phyloP scores from a whole-genome alignment of 2,888 invertebrate species.

The Protophormia terraenovae region DNA sequence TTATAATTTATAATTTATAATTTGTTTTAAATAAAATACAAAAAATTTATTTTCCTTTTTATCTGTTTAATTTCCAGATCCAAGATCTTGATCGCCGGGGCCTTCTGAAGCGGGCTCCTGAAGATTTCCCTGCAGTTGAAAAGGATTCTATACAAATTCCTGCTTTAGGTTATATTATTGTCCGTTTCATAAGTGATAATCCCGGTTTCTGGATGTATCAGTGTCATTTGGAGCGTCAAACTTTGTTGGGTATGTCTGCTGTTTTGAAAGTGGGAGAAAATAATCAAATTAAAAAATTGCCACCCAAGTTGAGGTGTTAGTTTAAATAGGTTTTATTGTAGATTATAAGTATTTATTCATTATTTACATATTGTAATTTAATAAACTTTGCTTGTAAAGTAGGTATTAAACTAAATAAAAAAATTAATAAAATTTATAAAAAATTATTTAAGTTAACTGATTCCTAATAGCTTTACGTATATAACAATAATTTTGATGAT shows the following conservation, averaged over 20 bases:
- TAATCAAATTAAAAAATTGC: conserved; percentile 76
- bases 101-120: conserved; percentile 71
- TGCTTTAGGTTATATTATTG: conserved; percentile 76
- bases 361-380: background rate
- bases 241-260: conserved; percentile 76
- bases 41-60: too few species aligned
- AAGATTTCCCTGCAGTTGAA: conserved; percentile 75
- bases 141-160: conserved; percentile 79
- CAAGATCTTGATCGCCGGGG: conserved; percentile 76
- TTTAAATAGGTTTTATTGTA: background rate
- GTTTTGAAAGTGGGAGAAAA: conserved; percentile 77
- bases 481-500: too few species aligned
- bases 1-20: too few species aligned
- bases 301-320: conserved; percentile 75
- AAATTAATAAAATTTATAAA: too few species aligned
- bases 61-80: conserved; percentile 70
- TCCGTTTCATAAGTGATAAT: conserved; percentile 78
- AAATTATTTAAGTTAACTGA: too few species aligned
- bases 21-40: too few species aligned
- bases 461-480: too few species aligned
- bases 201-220: conserved; percentile 79
- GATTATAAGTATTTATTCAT: background rate
- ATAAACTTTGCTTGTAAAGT: background rate
- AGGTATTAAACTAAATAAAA: background rate
- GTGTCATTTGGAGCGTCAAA: conserved; percentile 77